Percentiles rank a stretch among this genome's conserved stretches.
Conservation (phyloP, 1,140 invertebrate genomes). For the Vanessa tameamea region DNA sequence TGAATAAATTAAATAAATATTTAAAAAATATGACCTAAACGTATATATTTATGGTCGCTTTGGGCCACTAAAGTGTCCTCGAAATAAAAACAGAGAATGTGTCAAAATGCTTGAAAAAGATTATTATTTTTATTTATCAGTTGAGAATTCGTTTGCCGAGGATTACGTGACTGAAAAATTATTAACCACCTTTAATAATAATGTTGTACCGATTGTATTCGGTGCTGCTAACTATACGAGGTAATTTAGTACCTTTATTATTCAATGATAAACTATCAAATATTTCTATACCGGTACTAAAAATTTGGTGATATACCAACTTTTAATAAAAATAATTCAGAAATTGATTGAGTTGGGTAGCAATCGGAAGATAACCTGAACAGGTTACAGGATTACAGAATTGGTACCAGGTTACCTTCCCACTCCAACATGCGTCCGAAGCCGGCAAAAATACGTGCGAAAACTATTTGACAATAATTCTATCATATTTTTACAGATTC, state of each 20-base stretch:
- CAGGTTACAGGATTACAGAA: no score
- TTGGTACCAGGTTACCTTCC: no score
- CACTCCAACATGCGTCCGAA: no score
- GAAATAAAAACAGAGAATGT: conserved; percentile 59
- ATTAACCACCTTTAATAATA: conserved; percentile 74
- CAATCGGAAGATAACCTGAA: no score
- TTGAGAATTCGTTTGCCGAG: conserved; percentile 84
- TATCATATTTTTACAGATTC: conserved; percentile 52
- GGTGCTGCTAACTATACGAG: conserved; percentile 67
- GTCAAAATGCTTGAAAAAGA: conserved; percentile 71
- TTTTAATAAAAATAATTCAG: no score
- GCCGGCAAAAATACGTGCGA: no score
- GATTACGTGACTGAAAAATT: conserved; percentile 87
- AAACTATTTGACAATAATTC: no score
- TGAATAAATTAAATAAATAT: conserved; percentile 80
- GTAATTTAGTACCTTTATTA: conserved; percentile 33
- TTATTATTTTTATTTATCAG: conserved; percentile 87
- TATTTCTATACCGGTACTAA: no score
- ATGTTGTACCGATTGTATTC: conserved; percentile 79
- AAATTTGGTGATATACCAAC: no score
- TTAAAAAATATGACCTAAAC: conserved; percentile 66
- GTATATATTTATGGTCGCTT: conserved; percentile 88
- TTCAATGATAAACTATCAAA: no score
- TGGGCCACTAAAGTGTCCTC: conserved; percentile 67
- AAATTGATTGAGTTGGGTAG: no score